Evolutionary conservation across 2,888 invertebrate species (phyloP).

Genomic region (Phlogophora meticulosa): DNA sequence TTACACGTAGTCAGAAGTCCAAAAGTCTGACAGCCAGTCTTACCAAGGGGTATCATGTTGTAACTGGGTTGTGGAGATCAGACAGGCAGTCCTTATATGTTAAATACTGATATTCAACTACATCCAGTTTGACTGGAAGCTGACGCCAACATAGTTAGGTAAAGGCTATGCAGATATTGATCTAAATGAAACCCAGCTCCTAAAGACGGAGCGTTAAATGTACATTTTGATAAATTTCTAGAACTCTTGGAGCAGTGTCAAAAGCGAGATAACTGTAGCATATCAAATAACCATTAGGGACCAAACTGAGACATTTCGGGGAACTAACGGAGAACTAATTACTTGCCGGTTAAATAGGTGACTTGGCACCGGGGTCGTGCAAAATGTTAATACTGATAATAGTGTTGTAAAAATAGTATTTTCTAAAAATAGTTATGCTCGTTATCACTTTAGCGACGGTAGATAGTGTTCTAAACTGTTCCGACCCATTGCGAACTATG

Average conservation of each 20-base stretch:
- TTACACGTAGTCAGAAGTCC: too few relatives aligned
- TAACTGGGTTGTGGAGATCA: too few relatives aligned
- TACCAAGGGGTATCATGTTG: too few relatives aligned
- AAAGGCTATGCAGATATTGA: background rate
- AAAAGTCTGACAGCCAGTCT: too few relatives aligned
- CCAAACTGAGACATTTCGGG: slow-evolving; percentile 31
- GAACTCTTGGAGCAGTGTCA: slow-evolving; percentile 14
- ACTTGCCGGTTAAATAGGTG: slow-evolving; percentile 16
- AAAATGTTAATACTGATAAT: slow-evolving; percentile 6
- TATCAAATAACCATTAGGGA: slow-evolving; percentile 35
- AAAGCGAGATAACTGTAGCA: slow-evolving; percentile 35
- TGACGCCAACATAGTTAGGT: too few relatives aligned
- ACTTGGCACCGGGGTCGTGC: background rate
- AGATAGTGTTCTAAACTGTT: too few relatives aligned
- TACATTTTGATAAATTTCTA: slow-evolving; percentile 24
- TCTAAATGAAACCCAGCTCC: background rate
- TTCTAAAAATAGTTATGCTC: background rate
- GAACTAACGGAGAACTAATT: slow-evolving; percentile 37
- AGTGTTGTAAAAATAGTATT: background rate
- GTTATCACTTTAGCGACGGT: background rate
- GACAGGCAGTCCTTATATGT: too few relatives aligned
- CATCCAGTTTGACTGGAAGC: too few relatives aligned
- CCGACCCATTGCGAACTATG: too few relatives aligned
- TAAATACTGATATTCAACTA: too few relatives aligned
- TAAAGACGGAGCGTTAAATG: slow-evolving; percentile 7